phyloP scores from a whole-genome alignment of 1,140 invertebrate species.

The Drosophila virilis region DNA sequence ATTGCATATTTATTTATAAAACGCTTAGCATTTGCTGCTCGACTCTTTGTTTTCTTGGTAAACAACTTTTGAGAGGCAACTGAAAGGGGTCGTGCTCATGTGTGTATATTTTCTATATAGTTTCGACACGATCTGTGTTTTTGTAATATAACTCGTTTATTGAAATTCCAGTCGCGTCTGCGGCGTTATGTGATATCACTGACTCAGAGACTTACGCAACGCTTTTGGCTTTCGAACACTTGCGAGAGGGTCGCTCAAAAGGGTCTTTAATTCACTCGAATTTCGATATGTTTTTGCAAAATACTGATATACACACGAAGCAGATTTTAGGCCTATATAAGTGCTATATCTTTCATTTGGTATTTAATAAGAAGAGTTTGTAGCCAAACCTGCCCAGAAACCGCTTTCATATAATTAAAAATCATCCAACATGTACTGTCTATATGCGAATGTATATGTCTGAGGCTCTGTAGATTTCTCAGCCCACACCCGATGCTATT shows the following conservation, averaged over 20 bases:
- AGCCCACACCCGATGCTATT: slow-evolving; percentile 14
- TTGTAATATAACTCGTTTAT: slow-evolving; percentile 57
- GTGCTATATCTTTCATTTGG: too few relatives aligned
- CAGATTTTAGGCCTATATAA: too few relatives aligned
- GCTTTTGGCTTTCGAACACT: slow-evolving; percentile 11
- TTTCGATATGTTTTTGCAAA: too few relatives aligned
- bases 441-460: too few relatives aligned
- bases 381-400: too few relatives aligned
- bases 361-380: too few relatives aligned
- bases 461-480: background rate
- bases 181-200: slow-evolving; percentile 45
- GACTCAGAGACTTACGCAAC: slow-evolving; percentile 51
- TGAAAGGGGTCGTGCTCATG: background rate
- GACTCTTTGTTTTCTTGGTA: slow-evolving; percentile 26
- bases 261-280: too few relatives aligned
- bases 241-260: slow-evolving; percentile 30
- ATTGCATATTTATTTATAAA: slow-evolving; percentile 61
- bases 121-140: slow-evolving; percentile 17
- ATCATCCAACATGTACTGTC: too few relatives aligned
- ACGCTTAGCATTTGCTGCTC: slow-evolving; percentile 29
- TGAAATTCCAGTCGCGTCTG: slow-evolving; percentile 50
- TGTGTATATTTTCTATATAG: slow-evolving; percentile 2
- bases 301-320: too few relatives aligned
- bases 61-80: slow-evolving; percentile 26
- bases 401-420: too few relatives aligned